These are phyloP conservation scores for Anhinga rufa DNA, from an alignment of 2,113 vertebrate species.

Conservation along the genomic window DNA sequence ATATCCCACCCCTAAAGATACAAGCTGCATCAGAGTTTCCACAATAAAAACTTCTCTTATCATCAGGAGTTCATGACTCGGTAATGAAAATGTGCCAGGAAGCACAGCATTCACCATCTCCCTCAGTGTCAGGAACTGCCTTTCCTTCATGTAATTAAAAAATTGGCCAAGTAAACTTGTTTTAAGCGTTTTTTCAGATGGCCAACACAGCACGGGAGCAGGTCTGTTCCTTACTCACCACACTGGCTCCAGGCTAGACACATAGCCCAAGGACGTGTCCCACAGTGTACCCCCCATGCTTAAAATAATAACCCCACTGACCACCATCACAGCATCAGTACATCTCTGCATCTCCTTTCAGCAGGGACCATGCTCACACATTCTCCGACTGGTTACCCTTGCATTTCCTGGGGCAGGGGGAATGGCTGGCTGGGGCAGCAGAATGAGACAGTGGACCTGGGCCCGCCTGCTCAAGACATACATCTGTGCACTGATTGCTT, in stretches of 20 bases:
- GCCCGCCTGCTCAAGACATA: not conserved
- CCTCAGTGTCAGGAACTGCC: not conserved
- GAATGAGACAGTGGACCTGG: not conserved
- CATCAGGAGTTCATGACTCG: not conserved
- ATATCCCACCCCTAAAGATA: not conserved
- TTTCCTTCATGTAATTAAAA: not conserved
- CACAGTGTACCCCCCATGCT: fast-evolving
- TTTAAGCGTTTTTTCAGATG: not conserved
- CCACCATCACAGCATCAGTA: fast-evolving
- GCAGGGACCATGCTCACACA: not conserved
- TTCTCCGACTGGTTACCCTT: not conserved
- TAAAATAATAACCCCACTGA: not conserved
- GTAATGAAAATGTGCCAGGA: not conserved
- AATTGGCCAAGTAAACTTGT: not conserved
- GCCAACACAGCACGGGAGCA: not conserved
- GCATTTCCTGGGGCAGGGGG: no score
- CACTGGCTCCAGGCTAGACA: not conserved
- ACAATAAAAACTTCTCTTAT: not conserved
- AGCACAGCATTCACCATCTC: not conserved
- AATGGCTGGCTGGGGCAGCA: not conserved
- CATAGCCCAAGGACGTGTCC: not conserved
- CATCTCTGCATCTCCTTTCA: not conserved
- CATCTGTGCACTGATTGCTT: not conserved
- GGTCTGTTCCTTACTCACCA: not conserved
- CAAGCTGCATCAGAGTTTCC: not conserved